phyloP scores from a whole-genome alignment of 2,888 invertebrate species.

The Athetis lepigone region DNA sequence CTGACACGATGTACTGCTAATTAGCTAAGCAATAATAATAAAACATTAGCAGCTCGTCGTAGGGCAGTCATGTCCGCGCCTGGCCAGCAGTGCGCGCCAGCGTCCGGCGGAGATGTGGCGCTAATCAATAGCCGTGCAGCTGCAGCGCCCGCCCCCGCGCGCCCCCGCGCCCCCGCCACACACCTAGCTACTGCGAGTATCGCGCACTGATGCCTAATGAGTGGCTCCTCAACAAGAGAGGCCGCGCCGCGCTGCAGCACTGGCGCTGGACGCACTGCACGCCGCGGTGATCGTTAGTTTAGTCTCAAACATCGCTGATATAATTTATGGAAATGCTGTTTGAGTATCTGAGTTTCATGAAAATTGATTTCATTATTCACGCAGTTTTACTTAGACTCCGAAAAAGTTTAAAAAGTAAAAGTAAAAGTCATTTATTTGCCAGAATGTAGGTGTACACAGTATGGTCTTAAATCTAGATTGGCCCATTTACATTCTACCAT shows the following conservation, averaged over 20 bases:
- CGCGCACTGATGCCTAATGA: slow-evolving; percentile 3
- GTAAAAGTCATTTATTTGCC: too few species aligned
- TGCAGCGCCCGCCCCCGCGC: slow-evolving; percentile 61
- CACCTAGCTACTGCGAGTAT: slow-evolving; percentile 1
- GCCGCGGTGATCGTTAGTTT: too few species aligned
- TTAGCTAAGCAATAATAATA: not conserved
- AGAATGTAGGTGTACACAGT: too few species aligned
- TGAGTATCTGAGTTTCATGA: not conserved
- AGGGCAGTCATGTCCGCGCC: not conserved
- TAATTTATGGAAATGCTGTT: not conserved
- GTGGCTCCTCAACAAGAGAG: too few species aligned
- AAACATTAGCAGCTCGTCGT: too few species aligned
- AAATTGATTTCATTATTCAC: not conserved
- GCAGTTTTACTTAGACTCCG: not conserved
- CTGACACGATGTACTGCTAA: not conserved
- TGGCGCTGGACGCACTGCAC: too few species aligned
- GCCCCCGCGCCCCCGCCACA: not conserved
- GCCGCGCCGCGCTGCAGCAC: too few species aligned
- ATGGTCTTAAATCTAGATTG: too few species aligned
- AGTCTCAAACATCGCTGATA: too few species aligned
- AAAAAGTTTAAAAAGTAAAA: too few species aligned
- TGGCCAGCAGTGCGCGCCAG: slow-evolving; percentile 20
- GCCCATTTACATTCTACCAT: too few species aligned
- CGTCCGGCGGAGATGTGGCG: slow-evolving; percentile 57
- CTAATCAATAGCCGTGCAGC: slow-evolving; percentile 84